Percentiles rank a stretch among this genome's conserved stretches.
Conservation (phyloP, 2,113 vertebrate species). For the Gorsachius goisagi region DNA sequence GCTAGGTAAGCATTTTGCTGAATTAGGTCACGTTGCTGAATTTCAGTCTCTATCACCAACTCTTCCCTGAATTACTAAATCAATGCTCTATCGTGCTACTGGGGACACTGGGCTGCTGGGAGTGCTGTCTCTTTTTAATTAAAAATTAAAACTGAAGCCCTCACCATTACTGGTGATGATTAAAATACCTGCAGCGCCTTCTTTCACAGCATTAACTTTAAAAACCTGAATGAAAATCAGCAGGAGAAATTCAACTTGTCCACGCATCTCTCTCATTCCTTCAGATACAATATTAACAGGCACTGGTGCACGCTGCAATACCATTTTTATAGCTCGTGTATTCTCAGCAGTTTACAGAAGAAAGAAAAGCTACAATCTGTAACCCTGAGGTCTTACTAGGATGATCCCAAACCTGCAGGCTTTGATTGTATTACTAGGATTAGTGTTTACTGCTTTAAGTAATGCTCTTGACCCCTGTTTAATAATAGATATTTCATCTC, state of each 20-base stretch:
- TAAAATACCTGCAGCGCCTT: neutral
- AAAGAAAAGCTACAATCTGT: neutral
- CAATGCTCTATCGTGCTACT: neutral
- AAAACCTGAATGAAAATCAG: neutral
- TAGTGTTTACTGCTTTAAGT: neutral
- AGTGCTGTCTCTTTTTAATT: neutral
- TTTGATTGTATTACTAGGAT: neutral
- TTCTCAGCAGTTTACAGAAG: neutral
- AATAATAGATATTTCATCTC: neutral
- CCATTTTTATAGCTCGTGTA: neutral
- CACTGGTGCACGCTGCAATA: accelerated
- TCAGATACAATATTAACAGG: neutral
- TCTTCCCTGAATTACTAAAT: neutral
- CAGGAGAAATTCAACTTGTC: neutral
- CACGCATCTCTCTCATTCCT: neutral
- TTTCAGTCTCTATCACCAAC: neutral
- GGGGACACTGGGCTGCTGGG: neutral
- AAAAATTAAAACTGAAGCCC: neutral
- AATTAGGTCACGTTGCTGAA: neutral
- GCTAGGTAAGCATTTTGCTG: neutral
- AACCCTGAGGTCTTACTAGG: neutral
- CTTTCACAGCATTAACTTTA: neutral
- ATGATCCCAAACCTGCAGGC: neutral
- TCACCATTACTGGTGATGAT: neutral
- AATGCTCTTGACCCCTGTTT: neutral